These are phyloP conservation scores for Apis mellifera DNA, from an alignment of 1,140 invertebrate genomes.

Conservation along the genomic window DNA sequence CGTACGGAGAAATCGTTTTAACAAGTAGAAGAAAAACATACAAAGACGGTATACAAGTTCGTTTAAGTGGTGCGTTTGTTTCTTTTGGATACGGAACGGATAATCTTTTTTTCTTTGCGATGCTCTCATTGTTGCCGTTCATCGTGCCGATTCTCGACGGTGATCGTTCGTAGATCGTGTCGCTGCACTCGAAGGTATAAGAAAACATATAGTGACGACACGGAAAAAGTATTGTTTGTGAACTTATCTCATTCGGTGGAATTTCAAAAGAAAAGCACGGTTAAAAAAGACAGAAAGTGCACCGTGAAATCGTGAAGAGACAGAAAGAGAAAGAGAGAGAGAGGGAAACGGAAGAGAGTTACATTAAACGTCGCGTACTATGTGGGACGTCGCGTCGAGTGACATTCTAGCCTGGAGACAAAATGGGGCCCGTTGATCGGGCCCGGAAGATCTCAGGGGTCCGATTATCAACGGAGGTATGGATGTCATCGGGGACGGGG, in stretches of 20 bases:
- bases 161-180: conserved; percentile 35
- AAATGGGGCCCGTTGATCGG: conserved; percentile 78
- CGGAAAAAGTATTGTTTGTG: conserved; percentile 13
- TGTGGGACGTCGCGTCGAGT: conserved; percentile 71
- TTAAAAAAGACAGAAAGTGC: not conserved
- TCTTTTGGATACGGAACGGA: not conserved
- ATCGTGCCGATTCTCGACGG: conserved; percentile 14
- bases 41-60: not conserved
- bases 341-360: conserved; percentile 51
- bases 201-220: conserved; percentile 19
- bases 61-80: not conserved
- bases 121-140: conserved; percentile 35
- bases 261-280: not conserved
- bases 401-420: conserved; percentile 65
- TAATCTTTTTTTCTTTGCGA: not conserved
- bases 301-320: not conserved
- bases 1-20: conserved; percentile 32
- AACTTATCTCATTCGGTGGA: not conserved
- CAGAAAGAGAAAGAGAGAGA: conserved; percentile 11
- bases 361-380: conserved; percentile 46
- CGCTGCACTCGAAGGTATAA: conserved; percentile 22
- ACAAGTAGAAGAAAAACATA: not conserved
- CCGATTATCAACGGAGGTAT: conserved; percentile 73
- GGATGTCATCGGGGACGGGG: conserved; percentile 80
- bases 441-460: conserved; percentile 71